phyloP scores from a whole-genome alignment of 2,888 invertebrate genomes.

The Linnaemya tessellans region DNA sequence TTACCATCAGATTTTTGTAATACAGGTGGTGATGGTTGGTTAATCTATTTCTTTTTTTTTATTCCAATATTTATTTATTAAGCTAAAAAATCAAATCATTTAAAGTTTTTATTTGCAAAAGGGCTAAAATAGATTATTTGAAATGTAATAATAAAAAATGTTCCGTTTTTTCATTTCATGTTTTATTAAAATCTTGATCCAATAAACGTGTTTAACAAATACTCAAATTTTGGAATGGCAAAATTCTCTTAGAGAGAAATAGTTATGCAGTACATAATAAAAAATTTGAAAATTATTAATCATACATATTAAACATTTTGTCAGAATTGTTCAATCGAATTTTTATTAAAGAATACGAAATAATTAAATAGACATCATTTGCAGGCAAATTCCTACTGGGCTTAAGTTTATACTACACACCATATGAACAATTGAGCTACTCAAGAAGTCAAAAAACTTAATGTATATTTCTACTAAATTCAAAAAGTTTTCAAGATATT shows the following conservation, averaged over 20 bases:
- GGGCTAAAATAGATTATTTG: conserved; percentile 45
- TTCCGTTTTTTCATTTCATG: neutral
- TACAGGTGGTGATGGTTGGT: neutral
- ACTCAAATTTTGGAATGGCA: neutral
- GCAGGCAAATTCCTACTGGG: no score
- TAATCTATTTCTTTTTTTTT: conserved; percentile 6
- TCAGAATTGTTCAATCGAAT: no score
- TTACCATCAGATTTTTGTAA: conserved; percentile 30
- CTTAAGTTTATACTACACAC: no score
- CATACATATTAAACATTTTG: neutral
- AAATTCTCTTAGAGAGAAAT: neutral
- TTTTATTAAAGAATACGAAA: no score
- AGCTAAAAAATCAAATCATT: conserved; percentile 31
- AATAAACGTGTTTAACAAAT: conserved; percentile 11
- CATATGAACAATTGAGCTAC: no score
- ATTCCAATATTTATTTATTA: conserved; percentile 48
- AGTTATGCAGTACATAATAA: neutral
- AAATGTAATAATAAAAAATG: conserved; percentile 38
- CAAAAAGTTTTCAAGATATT: no score
- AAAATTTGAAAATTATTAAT: neutral
- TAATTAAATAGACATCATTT: no score
- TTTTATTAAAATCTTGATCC: conserved; percentile 11
- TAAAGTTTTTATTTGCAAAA: conserved; percentile 29
- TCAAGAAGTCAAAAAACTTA: no score
- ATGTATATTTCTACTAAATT: no score